These are phyloP conservation scores for Didymodactylos carnosus DNA, from an alignment of 2,888 invertebrate species.

Conservation along the genomic window DNA sequence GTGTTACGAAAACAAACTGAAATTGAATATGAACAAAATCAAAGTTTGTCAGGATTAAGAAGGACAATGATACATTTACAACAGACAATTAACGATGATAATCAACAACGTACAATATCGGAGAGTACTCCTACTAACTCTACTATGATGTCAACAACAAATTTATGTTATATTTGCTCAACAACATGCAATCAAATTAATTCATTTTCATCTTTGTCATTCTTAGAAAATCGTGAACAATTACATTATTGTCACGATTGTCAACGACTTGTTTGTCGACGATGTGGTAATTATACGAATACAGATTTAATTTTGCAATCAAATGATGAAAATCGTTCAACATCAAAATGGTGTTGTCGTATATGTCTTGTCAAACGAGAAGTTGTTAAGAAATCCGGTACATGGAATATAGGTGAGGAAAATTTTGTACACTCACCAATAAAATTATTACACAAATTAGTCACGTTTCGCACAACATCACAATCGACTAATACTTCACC, in stretches of 20 bases:
- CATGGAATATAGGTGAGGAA: neutral
- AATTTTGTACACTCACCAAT: neutral
- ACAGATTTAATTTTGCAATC: neutral
- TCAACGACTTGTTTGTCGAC: neutral
- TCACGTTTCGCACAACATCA: neutral
- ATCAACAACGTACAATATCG: neutral
- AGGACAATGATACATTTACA: neutral
- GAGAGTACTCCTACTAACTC: neutral
- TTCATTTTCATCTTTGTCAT: neutral
- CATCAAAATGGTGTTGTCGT: constrained; percentile 4
- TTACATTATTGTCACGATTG: neutral
- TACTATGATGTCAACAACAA: neutral
- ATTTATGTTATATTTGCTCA: too few relatives aligned
- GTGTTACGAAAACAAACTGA: constrained; percentile 2
- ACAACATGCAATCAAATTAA: too few relatives aligned
- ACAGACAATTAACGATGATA: neutral
- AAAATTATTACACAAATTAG: neutral
- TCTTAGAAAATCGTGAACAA: too few relatives aligned
- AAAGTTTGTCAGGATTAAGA: neutral
- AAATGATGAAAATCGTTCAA: neutral
- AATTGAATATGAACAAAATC: constrained; percentile 6
- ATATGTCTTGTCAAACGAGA: constrained; percentile 6
- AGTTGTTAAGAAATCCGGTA: constrained; percentile 5
- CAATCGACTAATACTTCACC: neutral
- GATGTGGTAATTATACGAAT: neutral